A percentile compares a stretch with the other conserved stretches of the same genome.
These are phyloP conservation scores for Pammene fasciana DNA, from an alignment of 2,888 invertebrate genomes.

Conservation along the genomic window DNA sequence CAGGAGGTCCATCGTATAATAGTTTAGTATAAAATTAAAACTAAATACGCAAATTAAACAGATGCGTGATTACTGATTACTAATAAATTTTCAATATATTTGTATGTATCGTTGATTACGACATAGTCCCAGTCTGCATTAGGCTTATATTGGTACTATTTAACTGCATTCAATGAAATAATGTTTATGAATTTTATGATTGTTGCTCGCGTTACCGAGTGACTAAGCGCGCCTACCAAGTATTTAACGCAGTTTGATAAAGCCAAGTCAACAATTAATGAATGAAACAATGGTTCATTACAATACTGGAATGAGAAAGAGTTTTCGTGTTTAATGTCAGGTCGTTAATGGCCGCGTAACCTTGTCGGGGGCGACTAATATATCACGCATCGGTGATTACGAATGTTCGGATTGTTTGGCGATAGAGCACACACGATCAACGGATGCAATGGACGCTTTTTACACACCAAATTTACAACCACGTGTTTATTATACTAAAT, in stretches of 20 bases:
- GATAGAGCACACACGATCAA: slow-evolving; percentile 46
- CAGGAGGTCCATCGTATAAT: too few relatives aligned
- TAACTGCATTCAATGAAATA: background rate
- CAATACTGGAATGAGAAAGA: slow-evolving; percentile 40
- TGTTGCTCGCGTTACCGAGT: background rate
- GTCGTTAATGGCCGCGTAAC: slow-evolving; percentile 59
- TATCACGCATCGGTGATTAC: slow-evolving; percentile 61
- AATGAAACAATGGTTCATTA: slow-evolving; percentile 50
- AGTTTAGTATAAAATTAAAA: background rate
- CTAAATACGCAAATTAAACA: background rate
- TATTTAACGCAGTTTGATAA: slow-evolving; percentile 16
- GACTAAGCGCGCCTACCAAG: slow-evolving; percentile 21
- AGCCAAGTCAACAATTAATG: slow-evolving; percentile 47
- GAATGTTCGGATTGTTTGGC: slow-evolving; percentile 62
- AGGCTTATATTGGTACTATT: background rate
- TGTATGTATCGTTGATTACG: background rate
- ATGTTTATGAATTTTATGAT: slow-evolving; percentile 6
- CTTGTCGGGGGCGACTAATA: slow-evolving; percentile 66
- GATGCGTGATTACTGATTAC: too few relatives aligned
- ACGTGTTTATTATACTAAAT: background rate
- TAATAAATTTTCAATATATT: too few relatives aligned
- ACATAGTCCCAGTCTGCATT: background rate
- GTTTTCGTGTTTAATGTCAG: slow-evolving; percentile 41
- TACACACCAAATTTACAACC: background rate
- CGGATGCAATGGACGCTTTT: slow-evolving; percentile 11